Conservation (phyloP, 2,888 invertebrate genomes). For the Hedya salicella region DNA sequence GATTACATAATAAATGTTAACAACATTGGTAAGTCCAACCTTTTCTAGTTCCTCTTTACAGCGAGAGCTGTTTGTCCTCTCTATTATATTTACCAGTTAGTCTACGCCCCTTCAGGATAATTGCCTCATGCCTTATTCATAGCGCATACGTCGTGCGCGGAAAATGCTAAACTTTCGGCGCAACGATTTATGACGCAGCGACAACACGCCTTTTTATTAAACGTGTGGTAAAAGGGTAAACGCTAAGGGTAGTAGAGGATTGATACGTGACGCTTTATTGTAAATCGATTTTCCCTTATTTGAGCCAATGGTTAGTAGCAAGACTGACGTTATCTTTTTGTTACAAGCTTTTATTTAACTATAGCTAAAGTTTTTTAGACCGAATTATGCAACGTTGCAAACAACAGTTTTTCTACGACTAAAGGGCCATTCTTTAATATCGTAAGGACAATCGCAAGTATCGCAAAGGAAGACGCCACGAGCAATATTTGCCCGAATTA, state of each 20-base stretch:
- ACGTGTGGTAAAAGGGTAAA: conserved; percentile 38
- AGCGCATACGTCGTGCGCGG: conserved; percentile 39
- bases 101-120: conserved; percentile 45
- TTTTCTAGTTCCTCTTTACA: background rate
- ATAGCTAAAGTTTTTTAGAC: too few relatives aligned
- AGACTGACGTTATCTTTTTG: background rate
- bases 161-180: conserved; percentile 43
- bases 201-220: conserved; percentile 36
- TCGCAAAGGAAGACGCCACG: too few relatives aligned
- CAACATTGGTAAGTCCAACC: too few relatives aligned
- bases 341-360: too few relatives aligned
- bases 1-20: too few relatives aligned
- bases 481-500: too few relatives aligned
- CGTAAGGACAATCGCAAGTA: too few relatives aligned
- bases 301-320: background rate
- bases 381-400: too few relatives aligned
- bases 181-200: conserved; percentile 40
- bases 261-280: conserved; percentile 18
- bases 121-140: conserved; percentile 53
- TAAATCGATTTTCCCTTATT: background rate
- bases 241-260: conserved; percentile 33
- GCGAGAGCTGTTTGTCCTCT: conserved; percentile 1
- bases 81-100: conserved; percentile 34
- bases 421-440: too few relatives aligned
- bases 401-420: too few relatives aligned